Conservation (phyloP, 2,797 vertebrate genomes). For the Clarias platycephalus region DNA sequence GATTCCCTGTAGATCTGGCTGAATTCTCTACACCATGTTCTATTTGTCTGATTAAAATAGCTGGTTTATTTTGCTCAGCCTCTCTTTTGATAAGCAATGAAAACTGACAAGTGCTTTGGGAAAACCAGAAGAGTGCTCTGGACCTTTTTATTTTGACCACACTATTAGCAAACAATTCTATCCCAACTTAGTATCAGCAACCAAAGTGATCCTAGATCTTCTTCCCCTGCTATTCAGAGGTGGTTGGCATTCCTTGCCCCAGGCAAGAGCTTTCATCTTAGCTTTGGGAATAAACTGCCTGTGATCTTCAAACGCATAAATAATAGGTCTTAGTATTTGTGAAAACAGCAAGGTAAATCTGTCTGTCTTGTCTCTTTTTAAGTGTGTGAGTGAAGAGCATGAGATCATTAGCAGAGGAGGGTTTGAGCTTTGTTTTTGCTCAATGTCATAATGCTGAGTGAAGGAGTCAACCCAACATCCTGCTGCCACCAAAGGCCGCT, state of each 20-base stretch:
- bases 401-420: neutral
- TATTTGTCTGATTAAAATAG: neutral
- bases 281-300: conserved; percentile 64
- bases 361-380: conserved; percentile 26
- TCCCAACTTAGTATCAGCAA: conserved; percentile 50
- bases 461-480: conserved; percentile 52
- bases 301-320: conserved; percentile 68
- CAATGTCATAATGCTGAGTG: conserved; percentile 38
- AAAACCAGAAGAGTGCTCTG: conserved; percentile 27
- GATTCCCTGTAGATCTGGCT: neutral
- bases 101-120: conserved; percentile 18
- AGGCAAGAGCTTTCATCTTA: conserved; percentile 74
- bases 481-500: conserved; percentile 47
- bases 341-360: conserved; percentile 48
- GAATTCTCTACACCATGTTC: neutral
- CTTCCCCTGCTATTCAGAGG: conserved; percentile 62
- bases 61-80: neutral
- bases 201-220: conserved; percentile 65
- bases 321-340: conserved; percentile 65
- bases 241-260: conserved; percentile 71
- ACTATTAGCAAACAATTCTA: conserved; percentile 42
- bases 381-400: conserved; percentile 15
- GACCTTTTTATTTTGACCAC: conserved; percentile 48
- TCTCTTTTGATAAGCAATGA: conserved; percentile 11
- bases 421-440: neutral